phyloP scores from a whole-genome alignment of 2,888 invertebrate species.

The Macrophya alboannulata region DNA sequence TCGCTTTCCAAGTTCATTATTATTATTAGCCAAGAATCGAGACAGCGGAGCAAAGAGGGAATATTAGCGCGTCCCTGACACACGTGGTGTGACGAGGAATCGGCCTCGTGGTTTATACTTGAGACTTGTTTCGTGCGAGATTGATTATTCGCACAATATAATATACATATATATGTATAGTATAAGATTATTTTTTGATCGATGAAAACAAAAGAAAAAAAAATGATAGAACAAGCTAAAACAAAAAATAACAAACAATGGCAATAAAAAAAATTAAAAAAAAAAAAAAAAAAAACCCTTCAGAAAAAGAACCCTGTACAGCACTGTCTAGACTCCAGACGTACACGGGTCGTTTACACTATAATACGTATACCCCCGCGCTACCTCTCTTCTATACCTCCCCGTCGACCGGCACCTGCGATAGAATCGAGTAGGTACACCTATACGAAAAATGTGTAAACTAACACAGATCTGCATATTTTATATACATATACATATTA shows the following conservation, averaged over 20 bases:
- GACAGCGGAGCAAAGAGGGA: background rate
- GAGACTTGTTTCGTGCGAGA: background rate
- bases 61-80: conserved; percentile 31
- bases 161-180: background rate
- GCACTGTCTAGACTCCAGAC: conserved; percentile 45
- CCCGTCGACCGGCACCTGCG: background rate
- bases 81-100: conserved; percentile 27
- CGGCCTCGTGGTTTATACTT: background rate
- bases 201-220: background rate
- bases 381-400: background rate
- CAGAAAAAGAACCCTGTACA: background rate
- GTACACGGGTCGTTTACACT: conserved; percentile 46
- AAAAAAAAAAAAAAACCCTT: background rate
- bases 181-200: background rate
- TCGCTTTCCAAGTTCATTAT: conserved; percentile 41
- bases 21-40: conserved; percentile 32
- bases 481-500: background rate
- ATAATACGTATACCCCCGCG: background rate
- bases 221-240: too few species aligned
- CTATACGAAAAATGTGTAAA: background rate
- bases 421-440: conserved; percentile 4
- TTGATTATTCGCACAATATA: conserved; percentile 4
- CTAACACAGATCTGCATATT: background rate
- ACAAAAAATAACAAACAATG: background rate
- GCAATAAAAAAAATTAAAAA: background rate